These are phyloP conservation scores for Chaetorhynchus papuensis DNA, from an alignment of 2,113 vertebrate genomes.

Conservation along the genomic window DNA sequence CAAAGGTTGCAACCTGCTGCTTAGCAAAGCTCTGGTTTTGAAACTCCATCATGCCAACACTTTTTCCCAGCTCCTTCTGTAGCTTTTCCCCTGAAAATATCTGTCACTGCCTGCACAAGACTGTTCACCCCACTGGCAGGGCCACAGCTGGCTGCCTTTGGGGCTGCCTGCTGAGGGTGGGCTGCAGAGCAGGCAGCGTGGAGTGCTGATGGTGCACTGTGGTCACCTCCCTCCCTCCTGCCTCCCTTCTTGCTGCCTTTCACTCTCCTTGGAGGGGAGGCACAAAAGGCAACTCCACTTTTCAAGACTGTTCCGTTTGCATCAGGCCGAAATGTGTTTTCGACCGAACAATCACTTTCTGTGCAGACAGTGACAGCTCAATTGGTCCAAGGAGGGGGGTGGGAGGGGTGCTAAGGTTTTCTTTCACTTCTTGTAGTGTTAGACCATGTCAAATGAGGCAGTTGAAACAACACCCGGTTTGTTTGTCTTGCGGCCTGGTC, in stretches of 20 bases:
- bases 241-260: neutral
- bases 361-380: slow-evolving; percentile 48
- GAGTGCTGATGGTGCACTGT: neutral
- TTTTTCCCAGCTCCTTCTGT: neutral
- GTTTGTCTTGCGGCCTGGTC: neutral
- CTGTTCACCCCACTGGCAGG: neutral
- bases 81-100: neutral
- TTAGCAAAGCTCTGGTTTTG: neutral
- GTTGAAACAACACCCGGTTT: neutral
- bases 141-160: neutral
- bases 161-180: neutral
- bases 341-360: slow-evolving; percentile 28
- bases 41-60: neutral
- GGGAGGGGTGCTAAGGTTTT: neutral
- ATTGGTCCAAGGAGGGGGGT: neutral
- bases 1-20: neutral
- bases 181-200: neutral
- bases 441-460: slow-evolving; percentile 32
- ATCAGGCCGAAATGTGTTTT: slow-evolving; percentile 17
- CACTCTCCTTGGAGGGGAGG: neutral
- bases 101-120: neutral
- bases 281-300: slow-evolving; percentile 35
- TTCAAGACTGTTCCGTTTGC: slow-evolving; percentile 22
- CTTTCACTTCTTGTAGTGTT: slow-evolving; percentile 29
- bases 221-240: slow-evolving; percentile 1